phyloP scores from a whole-genome alignment of 2,113 vertebrate species.

The Galbula dea region DNA sequence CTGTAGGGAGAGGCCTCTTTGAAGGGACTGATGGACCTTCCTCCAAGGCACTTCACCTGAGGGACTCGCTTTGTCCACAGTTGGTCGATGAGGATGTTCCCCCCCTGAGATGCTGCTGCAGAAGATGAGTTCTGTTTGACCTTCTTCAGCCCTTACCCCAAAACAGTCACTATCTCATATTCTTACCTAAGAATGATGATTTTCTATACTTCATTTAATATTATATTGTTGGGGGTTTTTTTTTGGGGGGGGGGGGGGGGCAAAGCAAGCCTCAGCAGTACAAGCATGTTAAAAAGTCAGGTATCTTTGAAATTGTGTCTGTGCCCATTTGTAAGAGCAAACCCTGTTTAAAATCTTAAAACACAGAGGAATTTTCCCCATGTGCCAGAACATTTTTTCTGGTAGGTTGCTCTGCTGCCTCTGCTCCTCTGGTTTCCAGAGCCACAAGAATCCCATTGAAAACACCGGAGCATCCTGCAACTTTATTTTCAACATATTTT shows the following conservation, averaged over 20 bases:
- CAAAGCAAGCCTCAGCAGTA: neutral
- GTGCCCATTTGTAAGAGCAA: neutral
- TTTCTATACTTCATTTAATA: neutral
- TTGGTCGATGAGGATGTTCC: neutral
- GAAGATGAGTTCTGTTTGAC: neutral
- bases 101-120: neutral
- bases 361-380: neutral
- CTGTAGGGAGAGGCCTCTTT: neutral
- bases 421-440: neutral
- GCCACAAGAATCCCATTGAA: conserved; percentile 21
- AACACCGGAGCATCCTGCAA: conserved; percentile 2
- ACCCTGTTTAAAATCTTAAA: neutral
- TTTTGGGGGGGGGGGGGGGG: too few relatives aligned
- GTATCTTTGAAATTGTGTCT: neutral
- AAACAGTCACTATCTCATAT: neutral
- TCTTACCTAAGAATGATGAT: neutral
- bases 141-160: neutral
- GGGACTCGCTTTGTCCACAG: neutral
- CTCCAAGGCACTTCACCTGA: neutral
- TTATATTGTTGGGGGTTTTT: neutral
- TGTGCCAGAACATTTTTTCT: neutral
- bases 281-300: neutral
- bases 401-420: neutral
- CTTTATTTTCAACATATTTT: conserved; percentile 26
- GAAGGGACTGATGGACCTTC: neutral